Evolutionary conservation across 2,888 invertebrate genomes (phyloP).

Genomic region (Drosophila limbata): DNA sequence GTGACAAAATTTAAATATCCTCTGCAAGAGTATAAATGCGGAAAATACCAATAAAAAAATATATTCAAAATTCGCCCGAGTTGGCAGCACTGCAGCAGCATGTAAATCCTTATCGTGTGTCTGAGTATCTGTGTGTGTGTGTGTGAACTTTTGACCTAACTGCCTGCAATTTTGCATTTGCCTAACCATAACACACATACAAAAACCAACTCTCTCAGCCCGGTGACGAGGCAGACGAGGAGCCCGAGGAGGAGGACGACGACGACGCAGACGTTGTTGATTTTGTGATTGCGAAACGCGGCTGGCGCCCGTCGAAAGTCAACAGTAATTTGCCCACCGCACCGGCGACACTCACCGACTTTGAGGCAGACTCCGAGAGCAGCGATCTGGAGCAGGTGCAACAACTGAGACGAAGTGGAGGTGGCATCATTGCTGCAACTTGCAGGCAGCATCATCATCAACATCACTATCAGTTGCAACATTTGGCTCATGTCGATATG

Average conservation of each 20-base stretch:
- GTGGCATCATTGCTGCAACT: constrained; percentile 36
- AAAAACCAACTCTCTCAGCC: constrained; percentile 53
- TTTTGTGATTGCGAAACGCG: constrained; percentile 68
- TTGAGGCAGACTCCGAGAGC: constrained; percentile 88
- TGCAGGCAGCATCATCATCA: constrained; percentile 30
- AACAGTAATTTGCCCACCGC: constrained; percentile 47
- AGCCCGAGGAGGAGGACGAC: constrained; percentile 71
- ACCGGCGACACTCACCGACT: constrained; percentile 85
- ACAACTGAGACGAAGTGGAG: constrained; percentile 49
- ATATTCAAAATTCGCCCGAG: constrained; percentile 30
- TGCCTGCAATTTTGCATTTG: constrained; percentile 52
- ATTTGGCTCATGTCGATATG: constrained; percentile 34
- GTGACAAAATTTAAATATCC: background rate
- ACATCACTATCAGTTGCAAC: constrained; percentile 31
- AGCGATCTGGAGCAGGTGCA: constrained; percentile 86
- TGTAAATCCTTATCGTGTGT: constrained; percentile 30
- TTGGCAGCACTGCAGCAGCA: constrained; percentile 67
- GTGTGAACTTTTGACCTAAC: constrained; percentile 42
- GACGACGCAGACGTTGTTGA: constrained; percentile 74
- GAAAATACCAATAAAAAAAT: background rate
- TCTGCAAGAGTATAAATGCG: background rate
- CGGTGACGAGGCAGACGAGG: constrained; percentile 84
- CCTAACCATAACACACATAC: constrained; percentile 46
- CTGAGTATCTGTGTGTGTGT: constrained; percentile 20
- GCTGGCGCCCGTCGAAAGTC: constrained; percentile 69